Evolutionary conservation across 2,888 invertebrate genomes (phyloP), one percentile per base, ranked within the genome.

Genomic region (Dioctria rufipes): DNA sequence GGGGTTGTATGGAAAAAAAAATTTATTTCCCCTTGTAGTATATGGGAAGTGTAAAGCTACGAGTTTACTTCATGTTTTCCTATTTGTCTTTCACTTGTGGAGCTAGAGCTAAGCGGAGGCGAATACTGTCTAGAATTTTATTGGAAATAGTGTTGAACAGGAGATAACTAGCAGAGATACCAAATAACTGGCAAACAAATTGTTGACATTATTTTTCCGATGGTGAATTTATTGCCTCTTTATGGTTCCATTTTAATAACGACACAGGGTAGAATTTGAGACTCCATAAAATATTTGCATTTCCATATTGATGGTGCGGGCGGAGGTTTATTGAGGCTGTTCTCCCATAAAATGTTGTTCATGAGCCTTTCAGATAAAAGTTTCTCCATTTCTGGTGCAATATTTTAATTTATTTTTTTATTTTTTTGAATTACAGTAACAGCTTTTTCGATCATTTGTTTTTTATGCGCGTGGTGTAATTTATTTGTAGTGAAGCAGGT

Each of bases 131-230:
- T 8, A 43, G 60, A 75, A 75, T 75, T 75, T 60, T 75, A 61
- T 75, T 75, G 75, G 46, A 75, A 71, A 75, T 75, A 75, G 61
- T 75, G 75, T 46, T 60, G 75, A 75, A 61, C 75, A 60, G 61
- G 49, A 75, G 61, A 75, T 61, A 75, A 75, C 75, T 75, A 75
- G 25, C 46, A 6, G 25, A 60, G 46, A 58, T 43, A 42, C 25
- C 60, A 42, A 75, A 75, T 61, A 75, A 75, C 58, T 75, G 46
- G 42, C 25, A 75, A 58, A 75, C 61, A 75, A 75, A 75, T 75
- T 75, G 75, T 61, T 75, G 75, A 75, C 75, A 75, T 61, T 75
- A 75, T 60, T 43, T n/a, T 65, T 43, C 42, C 25, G 11, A 43
- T 13, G 13, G 25, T 3, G 46, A 43, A 75, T 61, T 75, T 75